These are phyloP conservation scores for Cloeon dipterum DNA, from an alignment of 2,888 invertebrate species.

Conservation along the genomic window DNA sequence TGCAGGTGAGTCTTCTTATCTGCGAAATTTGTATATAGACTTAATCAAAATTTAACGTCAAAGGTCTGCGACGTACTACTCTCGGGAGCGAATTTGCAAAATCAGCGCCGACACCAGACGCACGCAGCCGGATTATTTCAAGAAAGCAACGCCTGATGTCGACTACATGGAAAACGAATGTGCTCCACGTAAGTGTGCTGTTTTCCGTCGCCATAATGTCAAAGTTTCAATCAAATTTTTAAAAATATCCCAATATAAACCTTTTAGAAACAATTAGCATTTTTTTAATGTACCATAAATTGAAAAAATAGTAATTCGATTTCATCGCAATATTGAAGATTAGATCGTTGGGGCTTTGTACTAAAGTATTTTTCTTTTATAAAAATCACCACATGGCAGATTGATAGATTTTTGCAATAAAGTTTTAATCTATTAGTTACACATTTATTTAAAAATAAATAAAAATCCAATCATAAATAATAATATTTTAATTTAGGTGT, in stretches of 20 bases:
- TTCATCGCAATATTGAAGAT: no score
- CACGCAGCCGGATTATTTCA: constrained; percentile 21
- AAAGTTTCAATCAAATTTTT: no score
- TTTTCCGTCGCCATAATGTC: no score
- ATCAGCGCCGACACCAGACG: constrained; percentile 23
- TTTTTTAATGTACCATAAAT: no score
- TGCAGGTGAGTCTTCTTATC: constrained; percentile 15
- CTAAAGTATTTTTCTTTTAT: no score
- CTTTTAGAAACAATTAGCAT: no score
- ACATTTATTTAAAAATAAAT: background rate
- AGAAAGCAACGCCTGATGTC: constrained; percentile 16
- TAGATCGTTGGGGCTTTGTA: no score
- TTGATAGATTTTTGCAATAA: no score
- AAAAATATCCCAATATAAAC: no score
- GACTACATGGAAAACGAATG: constrained; percentile 30
- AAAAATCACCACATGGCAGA: no score
- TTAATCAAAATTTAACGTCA: background rate
- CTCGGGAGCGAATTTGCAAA: constrained; percentile 19
- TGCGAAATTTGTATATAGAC: background rate
- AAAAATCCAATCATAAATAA: background rate
- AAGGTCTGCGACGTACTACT: constrained; percentile 24
- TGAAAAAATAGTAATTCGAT: no score
- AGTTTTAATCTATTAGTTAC: no score
- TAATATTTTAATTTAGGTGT: background rate
- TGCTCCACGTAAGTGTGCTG: constrained; percentile 21